Conservation (phyloP, 2,888 invertebrate species). For the Cheilosia impressa region DNA sequence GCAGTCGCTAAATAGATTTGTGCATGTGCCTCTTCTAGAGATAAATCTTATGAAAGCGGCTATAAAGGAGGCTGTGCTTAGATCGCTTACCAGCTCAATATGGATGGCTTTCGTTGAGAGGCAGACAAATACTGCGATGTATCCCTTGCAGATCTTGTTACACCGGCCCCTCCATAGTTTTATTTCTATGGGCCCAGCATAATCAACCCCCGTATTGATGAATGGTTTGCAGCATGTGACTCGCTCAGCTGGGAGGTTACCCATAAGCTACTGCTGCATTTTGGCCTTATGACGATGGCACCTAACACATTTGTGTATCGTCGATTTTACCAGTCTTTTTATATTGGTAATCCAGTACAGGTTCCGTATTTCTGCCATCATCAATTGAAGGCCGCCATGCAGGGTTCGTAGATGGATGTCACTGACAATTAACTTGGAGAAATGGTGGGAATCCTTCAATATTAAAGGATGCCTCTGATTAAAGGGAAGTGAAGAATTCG, state of each 20-base stretch:
- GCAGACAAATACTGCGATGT: constrained; percentile 3
- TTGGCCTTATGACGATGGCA: neutral
- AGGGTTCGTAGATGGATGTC: too few relatives aligned
- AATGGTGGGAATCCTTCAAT: too few relatives aligned
- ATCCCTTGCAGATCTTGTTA: neutral
- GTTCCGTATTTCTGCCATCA: neutral
- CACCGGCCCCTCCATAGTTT: neutral
- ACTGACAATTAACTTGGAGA: too few relatives aligned
- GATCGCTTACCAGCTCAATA: neutral
- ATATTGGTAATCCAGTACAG: neutral
- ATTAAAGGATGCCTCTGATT: too few relatives aligned
- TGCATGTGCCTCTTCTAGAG: constrained; percentile 3
- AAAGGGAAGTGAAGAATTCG: too few relatives aligned
- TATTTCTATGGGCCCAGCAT: neutral
- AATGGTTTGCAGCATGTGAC: neutral
- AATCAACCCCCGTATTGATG: neutral
- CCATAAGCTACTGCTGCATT: neutral
- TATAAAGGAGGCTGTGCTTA: neutral
- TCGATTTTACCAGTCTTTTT: neutral
- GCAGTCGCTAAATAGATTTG: neutral
- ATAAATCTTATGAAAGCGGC: constrained; percentile 5
- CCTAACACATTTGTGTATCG: too few relatives aligned
- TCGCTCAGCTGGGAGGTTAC: neutral
- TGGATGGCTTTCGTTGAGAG: constrained; percentile 12
- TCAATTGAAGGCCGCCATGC: too few relatives aligned